phyloP scores from a whole-genome alignment of 2,797 vertebrate species.

The Pangasius macronema region DNA sequence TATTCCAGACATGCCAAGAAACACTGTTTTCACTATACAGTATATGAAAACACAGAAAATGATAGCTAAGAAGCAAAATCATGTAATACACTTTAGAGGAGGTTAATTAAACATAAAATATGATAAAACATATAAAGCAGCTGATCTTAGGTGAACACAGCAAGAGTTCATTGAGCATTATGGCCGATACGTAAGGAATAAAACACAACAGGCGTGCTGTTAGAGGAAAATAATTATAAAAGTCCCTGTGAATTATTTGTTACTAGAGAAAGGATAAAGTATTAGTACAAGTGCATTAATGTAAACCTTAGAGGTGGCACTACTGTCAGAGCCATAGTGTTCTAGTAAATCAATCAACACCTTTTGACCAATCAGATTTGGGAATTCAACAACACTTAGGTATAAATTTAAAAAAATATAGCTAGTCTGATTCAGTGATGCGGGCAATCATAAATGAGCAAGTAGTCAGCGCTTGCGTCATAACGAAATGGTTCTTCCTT shows the following conservation, averaged over 20 bases:
- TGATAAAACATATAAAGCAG: background rate
- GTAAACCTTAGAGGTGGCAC: background rate
- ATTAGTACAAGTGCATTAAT: background rate
- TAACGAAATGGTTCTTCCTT: conserved; percentile 24
- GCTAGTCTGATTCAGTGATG: background rate
- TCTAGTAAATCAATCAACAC: background rate
- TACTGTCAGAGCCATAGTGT: background rate
- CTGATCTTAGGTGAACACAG: background rate
- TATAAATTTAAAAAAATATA: background rate
- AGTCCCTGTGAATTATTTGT: background rate
- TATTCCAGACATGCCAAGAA: background rate
- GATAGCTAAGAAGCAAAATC: background rate
- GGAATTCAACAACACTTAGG: background rate
- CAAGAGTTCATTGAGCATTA: background rate
- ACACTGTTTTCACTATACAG: background rate
- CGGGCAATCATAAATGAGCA: conserved; percentile 8
- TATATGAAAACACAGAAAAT: background rate
- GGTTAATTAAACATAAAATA: background rate
- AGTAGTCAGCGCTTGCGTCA: background rate
- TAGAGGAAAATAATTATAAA: background rate
- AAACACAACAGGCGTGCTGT: background rate
- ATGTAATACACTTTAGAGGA: background rate
- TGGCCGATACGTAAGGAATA: background rate
- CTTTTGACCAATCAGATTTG: background rate
- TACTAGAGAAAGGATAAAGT: background rate